Percentiles rank a stretch among this genome's conserved stretches.
Conservation (phyloP, 2,113 vertebrate species). For the Colius striatus region DNA sequence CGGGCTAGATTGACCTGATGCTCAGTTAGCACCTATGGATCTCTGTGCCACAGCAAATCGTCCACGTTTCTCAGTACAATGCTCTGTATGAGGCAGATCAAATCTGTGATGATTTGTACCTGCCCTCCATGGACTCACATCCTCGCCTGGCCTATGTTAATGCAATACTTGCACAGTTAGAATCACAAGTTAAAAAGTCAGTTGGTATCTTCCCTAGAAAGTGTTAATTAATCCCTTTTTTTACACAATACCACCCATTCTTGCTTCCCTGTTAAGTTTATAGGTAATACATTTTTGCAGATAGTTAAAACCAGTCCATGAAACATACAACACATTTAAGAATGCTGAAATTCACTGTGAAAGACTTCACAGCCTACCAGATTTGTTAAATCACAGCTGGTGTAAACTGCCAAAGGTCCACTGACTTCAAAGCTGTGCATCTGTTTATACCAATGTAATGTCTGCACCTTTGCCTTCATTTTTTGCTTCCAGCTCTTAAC, state of each 20-base stretch:
- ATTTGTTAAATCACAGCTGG: not conserved
- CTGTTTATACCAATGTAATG: not conserved
- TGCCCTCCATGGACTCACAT: not conserved
- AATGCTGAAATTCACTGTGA: not conserved
- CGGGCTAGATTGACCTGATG: not conserved
- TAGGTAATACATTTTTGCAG: not conserved
- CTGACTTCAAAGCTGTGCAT: not conserved
- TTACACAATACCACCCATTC: not conserved
- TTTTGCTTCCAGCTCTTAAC: not conserved
- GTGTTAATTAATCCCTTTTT: not conserved
- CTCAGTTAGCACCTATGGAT: not conserved
- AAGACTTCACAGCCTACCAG: not conserved
- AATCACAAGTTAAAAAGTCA: not conserved
- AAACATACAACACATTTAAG: not conserved
- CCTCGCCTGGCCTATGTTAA: not conserved
- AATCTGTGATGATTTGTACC: not conserved
- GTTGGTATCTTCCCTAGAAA: not conserved
- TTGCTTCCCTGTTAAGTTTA: not conserved
- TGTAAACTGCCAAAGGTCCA: not conserved
- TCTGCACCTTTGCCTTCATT: not conserved
- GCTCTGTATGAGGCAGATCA: accelerated
- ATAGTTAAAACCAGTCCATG: not conserved
- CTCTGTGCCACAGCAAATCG: not conserved
- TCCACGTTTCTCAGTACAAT: accelerated
- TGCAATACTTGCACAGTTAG: not conserved